A percentile compares a stretch with the other conserved stretches of the same genome.
Conservation (phyloP, 35 echinoderm and acorn worm species). For the Holothuria glaberrima region DNA sequence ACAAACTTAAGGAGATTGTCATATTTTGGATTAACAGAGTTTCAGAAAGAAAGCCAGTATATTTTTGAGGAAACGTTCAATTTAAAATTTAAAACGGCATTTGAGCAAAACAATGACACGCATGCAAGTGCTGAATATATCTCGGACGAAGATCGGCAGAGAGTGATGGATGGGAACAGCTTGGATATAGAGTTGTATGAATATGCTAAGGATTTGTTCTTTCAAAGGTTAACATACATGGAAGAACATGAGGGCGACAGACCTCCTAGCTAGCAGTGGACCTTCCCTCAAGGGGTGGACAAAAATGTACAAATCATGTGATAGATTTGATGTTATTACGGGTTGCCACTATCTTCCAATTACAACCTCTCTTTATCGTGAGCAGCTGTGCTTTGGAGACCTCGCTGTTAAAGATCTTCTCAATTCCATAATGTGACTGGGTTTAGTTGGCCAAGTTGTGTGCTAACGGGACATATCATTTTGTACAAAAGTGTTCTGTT, state of each 20-base stretch:
- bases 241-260: constrained; percentile 43
- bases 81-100: constrained; percentile 69
- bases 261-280: constrained; percentile 8
- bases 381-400: constrained; percentile 8
- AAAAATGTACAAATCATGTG: not conserved
- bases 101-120: constrained; percentile 79
- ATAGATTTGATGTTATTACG: constrained; percentile 25
- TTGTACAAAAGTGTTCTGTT: no score
- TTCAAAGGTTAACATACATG: constrained; percentile 73
- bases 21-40: constrained; percentile 90
- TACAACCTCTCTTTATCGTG: constrained; percentile 3
- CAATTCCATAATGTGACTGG: no score
- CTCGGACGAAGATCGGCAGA: constrained; percentile 12
- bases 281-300: not conserved
- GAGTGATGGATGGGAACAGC: constrained; percentile 55
- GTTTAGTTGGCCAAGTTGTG: no score
- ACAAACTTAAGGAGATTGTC: constrained; percentile 77
- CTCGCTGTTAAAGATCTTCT: not conserved
- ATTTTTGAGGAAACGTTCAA: constrained; percentile 94
- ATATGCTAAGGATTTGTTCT: constrained; percentile 81
- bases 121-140: constrained; percentile 50
- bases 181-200: constrained; percentile 82
- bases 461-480: no score
- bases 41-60: constrained; percentile 78
- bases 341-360: constrained; percentile 45